Evolutionary conservation across 2,888 invertebrate species (phyloP).

Genomic region (Tryphoninae sp.): DNA sequence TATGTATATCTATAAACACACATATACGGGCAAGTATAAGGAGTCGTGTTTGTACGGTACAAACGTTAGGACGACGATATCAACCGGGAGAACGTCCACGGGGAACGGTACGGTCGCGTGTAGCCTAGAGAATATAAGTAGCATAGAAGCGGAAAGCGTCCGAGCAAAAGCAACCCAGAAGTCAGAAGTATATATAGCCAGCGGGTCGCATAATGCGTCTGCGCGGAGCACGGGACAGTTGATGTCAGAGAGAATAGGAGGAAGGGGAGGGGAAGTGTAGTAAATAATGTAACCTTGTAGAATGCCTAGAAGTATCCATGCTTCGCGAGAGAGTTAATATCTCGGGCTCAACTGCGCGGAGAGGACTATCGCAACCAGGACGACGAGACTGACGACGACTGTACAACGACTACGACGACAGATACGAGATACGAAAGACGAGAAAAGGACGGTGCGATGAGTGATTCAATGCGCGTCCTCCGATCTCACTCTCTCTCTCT

Average conservation of each 20-base stretch:
- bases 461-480: conserved; percentile 78
- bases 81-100: conserved; percentile 32
- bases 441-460: conserved; percentile 69
- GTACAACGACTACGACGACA: conserved; percentile 34
- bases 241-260: conserved; percentile 17
- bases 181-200: conserved; percentile 35
- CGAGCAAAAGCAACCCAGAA: conserved; percentile 51
- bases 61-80: conserved; percentile 40
- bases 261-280: conserved; percentile 66
- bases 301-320: conserved; percentile 68
- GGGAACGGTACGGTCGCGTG: conserved; percentile 58
- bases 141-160: conserved; percentile 54
- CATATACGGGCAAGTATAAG: conserved; percentile 33
- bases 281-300: conserved; percentile 78
- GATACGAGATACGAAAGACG: conserved; percentile 27
- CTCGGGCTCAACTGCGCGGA: conserved; percentile 67
- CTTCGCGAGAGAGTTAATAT: conserved; percentile 75
- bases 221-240: conserved; percentile 59
- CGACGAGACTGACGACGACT: conserved; percentile 61
- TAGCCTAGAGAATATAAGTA: conserved; percentile 35
- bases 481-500: conserved; percentile 73
- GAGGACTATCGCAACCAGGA: conserved; percentile 57
- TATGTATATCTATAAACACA: conserved; percentile 11
- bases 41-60: conserved; percentile 50
- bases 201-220: conserved; percentile 69